Percentiles rank a stretch among this genome's conserved stretches.
Conservation (phyloP, 1,140 invertebrate species). For the Prorops nasuta region DNA sequence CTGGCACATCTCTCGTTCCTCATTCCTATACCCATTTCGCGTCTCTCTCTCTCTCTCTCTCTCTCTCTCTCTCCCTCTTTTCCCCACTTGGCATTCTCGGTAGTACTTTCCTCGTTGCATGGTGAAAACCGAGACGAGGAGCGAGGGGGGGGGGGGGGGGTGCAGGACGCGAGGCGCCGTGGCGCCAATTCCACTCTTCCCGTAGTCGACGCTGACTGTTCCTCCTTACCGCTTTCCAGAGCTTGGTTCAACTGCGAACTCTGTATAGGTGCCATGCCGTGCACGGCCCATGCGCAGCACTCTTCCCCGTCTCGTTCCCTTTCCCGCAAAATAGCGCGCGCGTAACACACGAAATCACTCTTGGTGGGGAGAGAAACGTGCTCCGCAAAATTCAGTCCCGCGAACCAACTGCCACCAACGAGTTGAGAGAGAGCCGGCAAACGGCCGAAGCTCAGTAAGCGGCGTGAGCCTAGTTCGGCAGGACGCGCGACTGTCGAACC, state of each 20-base stretch:
- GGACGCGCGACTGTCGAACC: slow-evolving; percentile 22
- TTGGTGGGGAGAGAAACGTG: neutral
- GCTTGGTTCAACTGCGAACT: too few relatives aligned
- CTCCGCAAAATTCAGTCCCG: slow-evolving; percentile 9
- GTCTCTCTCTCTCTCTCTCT: neutral
- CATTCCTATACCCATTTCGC: slow-evolving; percentile 5
- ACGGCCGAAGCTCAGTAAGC: slow-evolving; percentile 52
- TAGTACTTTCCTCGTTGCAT: neutral
- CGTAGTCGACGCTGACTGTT: too few relatives aligned
- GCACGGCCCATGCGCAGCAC: too few relatives aligned
- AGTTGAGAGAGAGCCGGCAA: too few relatives aligned
- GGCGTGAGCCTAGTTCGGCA: slow-evolving; percentile 39
- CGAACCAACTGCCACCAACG: slow-evolving; percentile 9
- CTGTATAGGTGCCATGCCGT: too few relatives aligned
- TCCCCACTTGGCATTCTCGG: neutral
- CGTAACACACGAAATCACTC: neutral
- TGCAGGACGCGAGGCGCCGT: slow-evolving; percentile 13
- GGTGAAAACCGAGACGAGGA: too few relatives aligned
- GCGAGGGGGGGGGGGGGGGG: slow-evolving; percentile 4
- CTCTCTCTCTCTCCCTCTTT: slow-evolving; percentile 1
- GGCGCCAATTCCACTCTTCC: too few relatives aligned
- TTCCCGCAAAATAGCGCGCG: neutral
- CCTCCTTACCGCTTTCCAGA: too few relatives aligned
- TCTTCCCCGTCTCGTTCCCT: too few relatives aligned
- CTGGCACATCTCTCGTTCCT: slow-evolving; percentile 14